These are phyloP conservation scores for Torymus aiolomorphi DNA, from an alignment of 2,888 invertebrate genomes.

Conservation along the genomic window DNA sequence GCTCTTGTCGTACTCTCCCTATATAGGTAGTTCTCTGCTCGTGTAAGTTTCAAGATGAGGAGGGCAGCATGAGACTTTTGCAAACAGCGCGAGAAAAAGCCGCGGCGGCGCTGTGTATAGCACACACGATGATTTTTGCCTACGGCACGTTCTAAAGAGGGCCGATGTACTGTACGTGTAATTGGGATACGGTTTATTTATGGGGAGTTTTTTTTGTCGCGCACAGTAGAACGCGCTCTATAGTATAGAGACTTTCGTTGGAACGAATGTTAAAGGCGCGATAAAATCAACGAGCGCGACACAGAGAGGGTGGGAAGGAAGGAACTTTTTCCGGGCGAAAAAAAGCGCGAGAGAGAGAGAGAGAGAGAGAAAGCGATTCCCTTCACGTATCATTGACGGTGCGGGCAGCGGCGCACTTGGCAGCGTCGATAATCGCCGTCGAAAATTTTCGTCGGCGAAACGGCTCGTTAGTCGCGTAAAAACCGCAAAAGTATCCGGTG, in stretches of 20 bases:
- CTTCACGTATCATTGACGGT: neutral
- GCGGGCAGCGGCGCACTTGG: no score
- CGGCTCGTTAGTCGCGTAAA: constrained; percentile 36
- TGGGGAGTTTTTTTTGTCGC: neutral
- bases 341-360: neutral
- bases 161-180: no score
- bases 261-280: constrained; percentile 1
- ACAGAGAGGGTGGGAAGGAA: neutral
- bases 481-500: constrained; percentile 24
- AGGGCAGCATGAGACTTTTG: constrained; percentile 30
- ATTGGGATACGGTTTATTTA: no score
- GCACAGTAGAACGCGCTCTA: neutral
- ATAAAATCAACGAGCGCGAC: constrained; percentile 3
- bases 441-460: constrained; percentile 17
- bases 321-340: neutral
- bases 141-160: no score
- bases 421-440: constrained; percentile 18
- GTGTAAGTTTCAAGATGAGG: constrained; percentile 44
- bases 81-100: constrained; percentile 27
- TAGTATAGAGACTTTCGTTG: no score
- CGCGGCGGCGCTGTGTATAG: no score
- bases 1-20: neutral
- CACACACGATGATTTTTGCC: no score
- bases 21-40: neutral
- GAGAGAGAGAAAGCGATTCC: neutral